These are phyloP conservation scores for Chromoteleia sp. DNA, from an alignment of 2,888 invertebrate species.

Conservation along the genomic window DNA sequence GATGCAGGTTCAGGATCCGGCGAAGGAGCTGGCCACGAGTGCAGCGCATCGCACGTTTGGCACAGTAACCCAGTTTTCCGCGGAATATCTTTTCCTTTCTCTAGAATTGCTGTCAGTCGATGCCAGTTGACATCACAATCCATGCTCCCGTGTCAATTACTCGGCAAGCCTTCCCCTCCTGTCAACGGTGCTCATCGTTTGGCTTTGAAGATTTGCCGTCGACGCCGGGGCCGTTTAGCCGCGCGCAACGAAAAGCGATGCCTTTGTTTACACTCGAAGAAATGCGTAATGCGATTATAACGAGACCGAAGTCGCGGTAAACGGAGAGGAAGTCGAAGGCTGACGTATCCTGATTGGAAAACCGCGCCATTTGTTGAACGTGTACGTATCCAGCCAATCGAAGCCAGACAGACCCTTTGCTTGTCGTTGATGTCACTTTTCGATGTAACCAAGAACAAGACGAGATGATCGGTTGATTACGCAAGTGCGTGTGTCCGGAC, in stretches of 20 bases:
- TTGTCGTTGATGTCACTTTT: too few species aligned
- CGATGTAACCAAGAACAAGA: background rate
- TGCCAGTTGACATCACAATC: slow-evolving; percentile 13
- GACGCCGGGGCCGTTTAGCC: background rate
- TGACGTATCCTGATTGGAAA: background rate
- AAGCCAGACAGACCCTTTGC: too few species aligned
- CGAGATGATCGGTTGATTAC: slow-evolving; percentile 10
- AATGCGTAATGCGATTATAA: background rate
- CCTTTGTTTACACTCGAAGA: background rate
- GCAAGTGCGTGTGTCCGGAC: slow-evolving; percentile 13
- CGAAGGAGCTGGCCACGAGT: slow-evolving; percentile 49
- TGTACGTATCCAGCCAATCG: too few species aligned
- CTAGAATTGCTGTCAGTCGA: background rate
- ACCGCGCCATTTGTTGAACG: background rate
- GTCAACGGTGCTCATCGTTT: background rate
- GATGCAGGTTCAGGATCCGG: slow-evolving; percentile 70
- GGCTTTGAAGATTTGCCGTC: background rate
- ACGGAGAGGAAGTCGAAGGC: slow-evolving; percentile 14
- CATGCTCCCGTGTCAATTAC: background rate
- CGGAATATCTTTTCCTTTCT: slow-evolving; percentile 28
- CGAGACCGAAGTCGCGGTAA: background rate
- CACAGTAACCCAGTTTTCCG: slow-evolving; percentile 75
- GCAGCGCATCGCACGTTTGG: slow-evolving; percentile 70
- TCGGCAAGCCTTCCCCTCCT: background rate
- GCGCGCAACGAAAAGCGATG: background rate